Percentiles rank a stretch among this genome's conserved stretches.
Evolutionary conservation across 2,113 vertebrate genomes (phyloP).

Genomic region (Corvus hawaiiensis): DNA sequence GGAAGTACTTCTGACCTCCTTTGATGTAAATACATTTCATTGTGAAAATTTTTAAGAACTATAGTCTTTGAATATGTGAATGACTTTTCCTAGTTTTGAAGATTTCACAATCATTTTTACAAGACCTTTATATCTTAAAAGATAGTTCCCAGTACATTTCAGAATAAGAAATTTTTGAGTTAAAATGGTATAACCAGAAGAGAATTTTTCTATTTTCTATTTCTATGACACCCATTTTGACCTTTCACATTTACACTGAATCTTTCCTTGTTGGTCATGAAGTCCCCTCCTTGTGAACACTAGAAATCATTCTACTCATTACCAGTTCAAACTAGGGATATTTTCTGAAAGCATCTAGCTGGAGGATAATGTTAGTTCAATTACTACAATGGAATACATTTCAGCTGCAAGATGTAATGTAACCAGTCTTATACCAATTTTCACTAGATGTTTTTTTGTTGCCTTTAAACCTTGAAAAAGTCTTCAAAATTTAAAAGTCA

Average conservation of each 20-base stretch:
- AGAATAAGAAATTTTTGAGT: background rate
- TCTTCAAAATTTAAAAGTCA: conserved; percentile 6
- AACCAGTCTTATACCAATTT: background rate
- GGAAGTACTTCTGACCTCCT: background rate
- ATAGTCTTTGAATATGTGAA: background rate
- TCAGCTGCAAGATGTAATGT: background rate
- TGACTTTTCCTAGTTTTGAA: background rate
- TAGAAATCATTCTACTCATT: background rate
- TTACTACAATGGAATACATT: background rate
- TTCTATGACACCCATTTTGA: conserved; percentile 15
- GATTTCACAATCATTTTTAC: conserved; percentile 23
- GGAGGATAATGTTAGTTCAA: background rate
- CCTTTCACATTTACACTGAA: background rate
- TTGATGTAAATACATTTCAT: background rate
- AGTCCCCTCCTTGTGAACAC: background rate
- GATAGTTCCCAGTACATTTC: background rate
- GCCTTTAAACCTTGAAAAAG: background rate
- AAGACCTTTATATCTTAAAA: background rate
- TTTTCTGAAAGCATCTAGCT: background rate
- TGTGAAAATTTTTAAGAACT: background rate
- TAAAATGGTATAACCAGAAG: background rate
- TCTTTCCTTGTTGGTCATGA: background rate
- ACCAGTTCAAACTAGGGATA: background rate
- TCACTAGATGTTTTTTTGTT: background rate
- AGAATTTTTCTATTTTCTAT: background rate